These are phyloP conservation scores for Trichogramma dendrolimi DNA, from an alignment of 2,888 invertebrate species.

Conservation along the genomic window DNA sequence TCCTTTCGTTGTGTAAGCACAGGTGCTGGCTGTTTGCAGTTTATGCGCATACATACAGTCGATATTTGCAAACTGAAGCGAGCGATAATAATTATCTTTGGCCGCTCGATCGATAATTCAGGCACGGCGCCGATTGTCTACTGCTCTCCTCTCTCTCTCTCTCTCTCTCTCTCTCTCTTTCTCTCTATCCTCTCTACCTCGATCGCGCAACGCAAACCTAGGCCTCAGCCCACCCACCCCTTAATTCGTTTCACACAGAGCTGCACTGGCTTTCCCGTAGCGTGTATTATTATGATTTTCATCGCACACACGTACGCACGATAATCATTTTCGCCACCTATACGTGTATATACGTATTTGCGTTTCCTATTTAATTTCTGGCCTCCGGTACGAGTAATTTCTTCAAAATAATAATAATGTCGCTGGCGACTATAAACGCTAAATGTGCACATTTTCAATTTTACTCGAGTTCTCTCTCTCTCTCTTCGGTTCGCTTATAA, in stretches of 20 bases:
- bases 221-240: not conserved
- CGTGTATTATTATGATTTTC: no score
- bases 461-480: no score
- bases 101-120: slow-evolving; percentile 19
- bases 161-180: not conserved
- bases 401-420: no score
- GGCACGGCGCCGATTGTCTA: slow-evolving; percentile 2
- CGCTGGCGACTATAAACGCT: no score
- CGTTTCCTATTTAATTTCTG: no score
- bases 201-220: not conserved
- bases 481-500: no score
- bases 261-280: no score
- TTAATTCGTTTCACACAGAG: not conserved
- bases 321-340: no score
- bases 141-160: not conserved
- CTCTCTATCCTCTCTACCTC: not conserved
- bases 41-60: slow-evolving; percentile 1
- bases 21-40: not conserved
- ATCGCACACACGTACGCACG: no score
- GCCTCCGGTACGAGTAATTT: no score
- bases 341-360: no score
- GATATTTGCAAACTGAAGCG: slow-evolving; percentile 8
- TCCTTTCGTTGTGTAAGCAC: slow-evolving; percentile 13
- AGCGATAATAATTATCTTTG: slow-evolving; percentile 23
- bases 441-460: no score